A percentile compares a stretch with the other conserved stretches of the same genome.
phyloP scores from a whole-genome alignment of 2,113 vertebrate genomes.

The Pedetes capensis region DNA sequence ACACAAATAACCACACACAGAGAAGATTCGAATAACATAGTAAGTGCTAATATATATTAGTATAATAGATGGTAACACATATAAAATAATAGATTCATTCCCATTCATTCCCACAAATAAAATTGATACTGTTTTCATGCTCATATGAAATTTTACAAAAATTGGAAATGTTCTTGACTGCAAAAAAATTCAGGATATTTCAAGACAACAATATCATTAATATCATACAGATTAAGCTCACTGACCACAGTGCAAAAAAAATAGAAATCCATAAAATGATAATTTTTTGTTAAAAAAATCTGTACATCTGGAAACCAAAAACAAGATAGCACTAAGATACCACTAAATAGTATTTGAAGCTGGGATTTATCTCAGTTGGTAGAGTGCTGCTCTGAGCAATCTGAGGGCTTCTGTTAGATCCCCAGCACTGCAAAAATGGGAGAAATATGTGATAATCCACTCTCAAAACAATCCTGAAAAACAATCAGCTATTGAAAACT shows the following conservation, averaged over 20 bases:
- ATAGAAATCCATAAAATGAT: neutral
- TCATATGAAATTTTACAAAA: neutral
- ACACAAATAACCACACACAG: neutral
- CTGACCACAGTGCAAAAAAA: neutral
- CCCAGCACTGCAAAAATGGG: too few species aligned
- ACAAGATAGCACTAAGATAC: neutral
- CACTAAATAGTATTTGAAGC: neutral
- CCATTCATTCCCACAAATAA: neutral
- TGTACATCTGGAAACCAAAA: neutral
- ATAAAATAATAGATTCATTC: neutral
- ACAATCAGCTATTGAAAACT: too few species aligned
- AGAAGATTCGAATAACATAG: neutral
- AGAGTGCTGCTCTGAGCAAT: too few species aligned
- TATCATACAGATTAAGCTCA: neutral
- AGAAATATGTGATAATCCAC: too few species aligned
- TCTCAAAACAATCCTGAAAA: too few species aligned
- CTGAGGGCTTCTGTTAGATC: too few species aligned
- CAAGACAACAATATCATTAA: neutral
- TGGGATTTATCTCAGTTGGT: too few species aligned
- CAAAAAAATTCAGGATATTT: neutral
- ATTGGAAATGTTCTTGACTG: neutral
- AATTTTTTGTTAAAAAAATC: neutral
- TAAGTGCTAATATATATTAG: neutral
- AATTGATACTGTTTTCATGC: neutral
- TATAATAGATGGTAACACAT: neutral